phyloP scores from a whole-genome alignment of 2,113 vertebrate genomes.

The Geococcyx californianus region DNA sequence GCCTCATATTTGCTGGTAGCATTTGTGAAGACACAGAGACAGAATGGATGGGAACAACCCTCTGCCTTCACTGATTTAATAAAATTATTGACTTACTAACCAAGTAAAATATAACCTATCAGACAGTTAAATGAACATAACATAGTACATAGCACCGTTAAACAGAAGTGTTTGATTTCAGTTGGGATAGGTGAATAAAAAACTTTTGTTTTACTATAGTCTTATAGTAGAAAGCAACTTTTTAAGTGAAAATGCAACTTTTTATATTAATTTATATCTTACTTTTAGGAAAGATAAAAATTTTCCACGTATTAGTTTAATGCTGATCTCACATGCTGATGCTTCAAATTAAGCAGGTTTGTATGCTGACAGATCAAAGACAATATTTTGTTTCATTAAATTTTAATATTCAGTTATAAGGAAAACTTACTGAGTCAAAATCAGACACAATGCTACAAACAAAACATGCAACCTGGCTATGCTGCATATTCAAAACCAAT shows the following conservation, averaged over 20 bases:
- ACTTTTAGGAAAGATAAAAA: not conserved
- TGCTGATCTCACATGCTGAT: not conserved
- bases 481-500: not conserved
- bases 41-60: accelerated
- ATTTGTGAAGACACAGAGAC: not conserved
- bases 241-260: not conserved
- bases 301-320: not conserved
- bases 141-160: accelerated
- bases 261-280: not conserved
- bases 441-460: not conserved
- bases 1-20: not conserved
- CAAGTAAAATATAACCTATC: not conserved
- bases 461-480: not conserved
- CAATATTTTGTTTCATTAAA: not conserved
- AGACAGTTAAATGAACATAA: not conserved
- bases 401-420: not conserved
- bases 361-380: not conserved
- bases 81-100: not conserved
- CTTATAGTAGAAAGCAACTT: accelerated
- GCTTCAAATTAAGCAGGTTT: not conserved
- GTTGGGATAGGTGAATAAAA: not conserved
- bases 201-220: not conserved
- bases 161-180: not conserved
- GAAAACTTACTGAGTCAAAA: not conserved
- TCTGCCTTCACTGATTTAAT: not conserved